Base-by-base conservation (phyloP, 2,888 invertebrate genomes). In the Blastobasis lacticolella region DNA sequence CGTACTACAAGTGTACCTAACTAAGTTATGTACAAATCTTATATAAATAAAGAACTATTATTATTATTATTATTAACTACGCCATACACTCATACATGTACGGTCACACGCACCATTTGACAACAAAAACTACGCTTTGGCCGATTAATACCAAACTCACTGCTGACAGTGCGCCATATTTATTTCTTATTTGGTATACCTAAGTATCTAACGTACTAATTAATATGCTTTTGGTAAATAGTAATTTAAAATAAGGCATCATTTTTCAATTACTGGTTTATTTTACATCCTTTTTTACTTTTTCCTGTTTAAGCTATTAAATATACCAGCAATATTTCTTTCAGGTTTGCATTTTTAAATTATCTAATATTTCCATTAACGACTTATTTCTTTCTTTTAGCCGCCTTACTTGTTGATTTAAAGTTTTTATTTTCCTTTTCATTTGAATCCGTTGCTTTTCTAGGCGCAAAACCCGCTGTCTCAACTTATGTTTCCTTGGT, bases 371-470 rank as follows among this genome's bases (percentile, higher is more conserved):
- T 38, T 52, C 49, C 49, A 46, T 55, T 46, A 57, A 55, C 1
- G 48, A 57, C 48, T 53, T 52, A 52, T 56, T 55, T 48, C 49
- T 54, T 7, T 45, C 38, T 36, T 55, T 7, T 36, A 57, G 55
- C 38, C 51, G 53, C 48, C 45, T 53, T 10, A 55, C 53, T 51
- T 52, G 56, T 56, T 56, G 56, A 42, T 52, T 49, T 50, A 54
- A 54, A 38, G 48, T 56, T 56, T 53, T 56, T 5, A 58, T 52
- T 55, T 53, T 52, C 10, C 37, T 53, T 52, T 49, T 56, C 5
- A 41, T 44, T 48, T 43, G 47, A 49, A 45, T 46, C 44, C 36
- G 38, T 52, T 48, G 48, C 10, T 10, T 49, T 41, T 55, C 55
- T 49, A 51, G 45, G 10, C 46, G 10, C 37, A 51, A 49, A 37